Evolutionary conservation across 2,888 invertebrate genomes (phyloP).

Genomic region (Amblyjoppa fuscipennis): DNA sequence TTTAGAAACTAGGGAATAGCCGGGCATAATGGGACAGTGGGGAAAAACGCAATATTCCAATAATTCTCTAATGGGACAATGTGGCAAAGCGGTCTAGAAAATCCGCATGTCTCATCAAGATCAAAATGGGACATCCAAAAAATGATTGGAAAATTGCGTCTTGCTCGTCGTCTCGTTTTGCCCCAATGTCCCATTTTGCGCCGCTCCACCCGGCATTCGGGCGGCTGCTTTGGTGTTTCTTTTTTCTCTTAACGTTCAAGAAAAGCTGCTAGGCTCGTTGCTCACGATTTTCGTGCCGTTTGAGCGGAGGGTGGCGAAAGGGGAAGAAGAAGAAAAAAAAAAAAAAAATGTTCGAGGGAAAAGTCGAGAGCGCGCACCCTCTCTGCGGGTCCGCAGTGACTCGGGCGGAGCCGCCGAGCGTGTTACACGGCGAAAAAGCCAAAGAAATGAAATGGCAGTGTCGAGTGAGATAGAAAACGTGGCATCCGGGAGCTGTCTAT

Average conservation of each 20-base stretch:
- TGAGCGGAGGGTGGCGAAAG: not conserved
- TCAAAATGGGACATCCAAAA: too few relatives aligned
- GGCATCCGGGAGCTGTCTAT: slow-evolving; percentile 71
- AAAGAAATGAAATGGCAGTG: slow-evolving; percentile 27
- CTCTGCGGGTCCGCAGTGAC: slow-evolving; percentile 13
- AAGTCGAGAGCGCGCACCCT: slow-evolving; percentile 21
- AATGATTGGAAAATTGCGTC: too few relatives aligned
- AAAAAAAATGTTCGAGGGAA: not conserved
- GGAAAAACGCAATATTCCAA: too few relatives aligned
- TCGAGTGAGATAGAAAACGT: slow-evolving; percentile 57
- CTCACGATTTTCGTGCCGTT: slow-evolving; percentile 20
- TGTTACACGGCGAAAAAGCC: not conserved
- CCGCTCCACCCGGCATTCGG: not conserved
- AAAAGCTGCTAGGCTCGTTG: slow-evolving; percentile 22
- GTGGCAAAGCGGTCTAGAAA: too few relatives aligned
- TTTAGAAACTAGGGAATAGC: not conserved
- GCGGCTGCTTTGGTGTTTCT: not conserved
- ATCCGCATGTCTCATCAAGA: too few relatives aligned
- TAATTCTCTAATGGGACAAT: too few relatives aligned
- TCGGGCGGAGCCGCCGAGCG: not conserved
- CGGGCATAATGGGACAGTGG: too few relatives aligned
- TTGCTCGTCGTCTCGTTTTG: too few relatives aligned
- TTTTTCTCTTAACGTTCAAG: slow-evolving; percentile 23
- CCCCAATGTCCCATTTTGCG: too few relatives aligned
- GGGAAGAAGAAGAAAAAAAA: not conserved